Evolutionary conservation across 2,888 invertebrate genomes (phyloP).

Genomic region (Ectemnius lituratus): DNA sequence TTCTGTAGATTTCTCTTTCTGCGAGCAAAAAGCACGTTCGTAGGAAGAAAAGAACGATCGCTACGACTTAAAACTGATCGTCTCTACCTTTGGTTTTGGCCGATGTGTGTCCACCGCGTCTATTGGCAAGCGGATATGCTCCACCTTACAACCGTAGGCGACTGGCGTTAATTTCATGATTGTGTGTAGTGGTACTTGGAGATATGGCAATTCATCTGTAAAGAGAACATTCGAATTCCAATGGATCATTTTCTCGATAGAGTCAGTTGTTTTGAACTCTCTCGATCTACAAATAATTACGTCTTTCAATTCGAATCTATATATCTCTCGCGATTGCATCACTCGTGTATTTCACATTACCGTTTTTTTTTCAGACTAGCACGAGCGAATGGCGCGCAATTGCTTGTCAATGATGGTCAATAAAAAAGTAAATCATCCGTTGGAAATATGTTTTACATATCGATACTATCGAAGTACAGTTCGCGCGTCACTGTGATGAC

Average conservation of each 20-base stretch:
- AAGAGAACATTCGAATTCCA: slow-evolving; percentile 14
- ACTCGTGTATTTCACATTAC: too few species aligned
- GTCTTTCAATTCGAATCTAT: too few species aligned
- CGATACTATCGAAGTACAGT: too few species aligned
- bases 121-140: slow-evolving; percentile 93
- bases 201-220: slow-evolving; percentile 92
- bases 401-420: too few species aligned
- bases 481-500: too few species aligned
- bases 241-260: neutral
- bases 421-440: too few species aligned
- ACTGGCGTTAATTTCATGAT: slow-evolving; percentile 98
- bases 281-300: too few species aligned
- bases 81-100: slow-evolving; percentile 88
- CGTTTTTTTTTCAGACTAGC: too few species aligned
- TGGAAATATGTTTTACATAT: too few species aligned
- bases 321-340: too few species aligned
- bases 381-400: too few species aligned
- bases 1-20: slow-evolving; percentile 17
- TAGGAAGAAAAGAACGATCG: slow-evolving; percentile 38
- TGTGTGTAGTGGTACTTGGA: slow-evolving; percentile 95
- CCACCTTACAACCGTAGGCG: slow-evolving; percentile 98
- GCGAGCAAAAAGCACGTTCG: slow-evolving; percentile 18
- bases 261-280: too few species aligned
- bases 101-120: slow-evolving; percentile 98
- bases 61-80: slow-evolving; percentile 64